Evolutionary conservation across 2,888 invertebrate species (phyloP), one percentile per base, ranked within the genome.

Genomic region (Eumerus sabulonum): DNA sequence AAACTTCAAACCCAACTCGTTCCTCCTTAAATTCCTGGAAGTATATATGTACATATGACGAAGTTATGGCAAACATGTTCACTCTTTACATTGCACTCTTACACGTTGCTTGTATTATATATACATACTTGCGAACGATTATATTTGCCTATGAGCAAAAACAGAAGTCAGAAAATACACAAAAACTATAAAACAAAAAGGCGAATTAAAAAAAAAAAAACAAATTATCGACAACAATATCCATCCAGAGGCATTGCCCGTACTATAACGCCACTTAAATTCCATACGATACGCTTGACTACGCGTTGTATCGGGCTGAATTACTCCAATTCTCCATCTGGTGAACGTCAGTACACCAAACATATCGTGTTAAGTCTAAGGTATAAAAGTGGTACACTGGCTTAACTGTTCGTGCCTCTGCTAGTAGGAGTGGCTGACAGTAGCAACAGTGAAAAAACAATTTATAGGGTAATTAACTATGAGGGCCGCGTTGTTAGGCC

Each of bases 401-500:
- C n/a, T 27, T 2, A 27, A n/a, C 7, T 18, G 27, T n/a, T 51
- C 13, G 45, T 50, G 16, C 9, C 7, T n/a, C n/a, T n/a, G n/a
- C n/a, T n/a, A 51, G 14, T 63, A 59, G 77, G 73, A 73, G 72
- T 47, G 77, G 73, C n/a, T n/a, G n/a, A n/a, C 67, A 48, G 44
- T 42, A 51, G 50, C 27, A 64, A 38, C 51, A 47, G 35, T 42
- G 62, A 71, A 40, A 60, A 71, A 53, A 77, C 77, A 77, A 67
- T 77, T 77, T 73, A 77, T 73, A 68, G 67, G 77, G 47, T 67
- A 73, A 77, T 73, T 77, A 77, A 68, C 40, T 67, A 67, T 76
- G 54, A 57, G 62, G 56, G 56, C 19, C 27, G 12, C 19, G 14
- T 27, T 27, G 27, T 27, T 27, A 7, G 2, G 27, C 27, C 27